Conservation (phyloP, 53 echinoderm and acorn worm species). For the Patiria pectinifera region DNA sequence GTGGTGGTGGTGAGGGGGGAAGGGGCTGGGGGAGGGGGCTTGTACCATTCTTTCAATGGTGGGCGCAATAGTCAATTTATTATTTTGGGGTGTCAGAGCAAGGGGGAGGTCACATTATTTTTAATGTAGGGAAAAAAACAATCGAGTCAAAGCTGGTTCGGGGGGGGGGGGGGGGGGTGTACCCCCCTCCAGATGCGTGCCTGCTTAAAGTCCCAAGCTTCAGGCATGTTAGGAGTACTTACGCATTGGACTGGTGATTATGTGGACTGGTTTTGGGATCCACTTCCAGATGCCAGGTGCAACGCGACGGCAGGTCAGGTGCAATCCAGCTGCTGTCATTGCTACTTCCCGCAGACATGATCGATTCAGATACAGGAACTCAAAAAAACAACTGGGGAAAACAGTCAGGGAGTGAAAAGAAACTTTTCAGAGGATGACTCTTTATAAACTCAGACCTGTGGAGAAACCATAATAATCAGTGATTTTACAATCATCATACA, state of each 20-base stretch:
- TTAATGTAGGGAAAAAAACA: no score
- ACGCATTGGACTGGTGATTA: conserved; percentile 55
- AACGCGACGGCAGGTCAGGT: conserved; percentile 87
- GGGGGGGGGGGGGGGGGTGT: no score
- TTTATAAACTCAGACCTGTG: not conserved
- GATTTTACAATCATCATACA: not conserved
- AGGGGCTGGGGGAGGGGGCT: no score
- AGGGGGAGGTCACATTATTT: no score
- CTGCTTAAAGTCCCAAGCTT: no score
- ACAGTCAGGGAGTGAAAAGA: not conserved
- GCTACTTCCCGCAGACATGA: not conserved
- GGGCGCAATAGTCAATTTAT: no score
- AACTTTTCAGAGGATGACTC: not conserved
- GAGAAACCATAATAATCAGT: not conserved
- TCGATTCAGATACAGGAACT: not conserved
- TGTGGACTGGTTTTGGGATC: conserved; percentile 83
- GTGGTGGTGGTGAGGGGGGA: no score
- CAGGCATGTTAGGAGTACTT: not conserved
- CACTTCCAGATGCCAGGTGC: conserved; percentile 92
- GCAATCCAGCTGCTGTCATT: conserved; percentile 73
- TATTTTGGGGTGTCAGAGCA: no score
- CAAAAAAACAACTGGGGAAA: not conserved
- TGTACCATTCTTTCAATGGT: no score
- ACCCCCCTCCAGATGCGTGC: no score
- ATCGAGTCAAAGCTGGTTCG: no score